Conservation (phyloP, 2,797 vertebrate species). For the Tokudaia tokunoshimensis region DNA sequence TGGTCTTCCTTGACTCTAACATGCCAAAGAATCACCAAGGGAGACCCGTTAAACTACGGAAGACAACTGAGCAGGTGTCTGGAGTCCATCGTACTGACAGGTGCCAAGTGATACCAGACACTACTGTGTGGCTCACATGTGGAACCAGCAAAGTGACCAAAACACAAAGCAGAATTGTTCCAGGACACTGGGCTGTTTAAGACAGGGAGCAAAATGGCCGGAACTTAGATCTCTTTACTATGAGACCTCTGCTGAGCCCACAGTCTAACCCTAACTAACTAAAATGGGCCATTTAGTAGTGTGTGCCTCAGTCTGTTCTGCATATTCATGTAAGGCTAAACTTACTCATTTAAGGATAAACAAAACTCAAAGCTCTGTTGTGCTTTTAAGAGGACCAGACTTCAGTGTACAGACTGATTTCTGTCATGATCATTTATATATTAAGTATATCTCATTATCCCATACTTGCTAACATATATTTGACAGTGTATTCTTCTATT, state of each 20-base stretch:
- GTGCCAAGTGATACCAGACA: not conserved
- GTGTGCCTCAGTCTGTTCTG: not conserved
- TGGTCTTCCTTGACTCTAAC: not conserved
- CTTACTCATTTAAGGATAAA: not conserved
- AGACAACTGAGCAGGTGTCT: not conserved
- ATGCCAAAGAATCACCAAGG: not conserved
- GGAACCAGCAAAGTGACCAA: not conserved
- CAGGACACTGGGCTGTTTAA: not conserved
- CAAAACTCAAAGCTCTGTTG: not conserved
- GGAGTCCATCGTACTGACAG: slow-evolving; percentile 3
- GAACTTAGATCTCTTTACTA: not conserved
- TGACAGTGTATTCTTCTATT: not conserved
- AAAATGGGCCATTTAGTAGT: not conserved
- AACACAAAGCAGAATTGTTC: slow-evolving; percentile 22
- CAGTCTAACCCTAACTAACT: not conserved
- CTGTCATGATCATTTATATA: slow-evolving; percentile 24
- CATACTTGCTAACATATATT: not conserved
- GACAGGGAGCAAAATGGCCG: not conserved
- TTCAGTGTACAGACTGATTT: not conserved
- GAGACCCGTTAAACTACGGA: slow-evolving; percentile 2
- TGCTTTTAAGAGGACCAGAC: slow-evolving; percentile 14
- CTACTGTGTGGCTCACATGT: not conserved
- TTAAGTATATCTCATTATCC: not conserved
- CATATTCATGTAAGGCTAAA: not conserved
- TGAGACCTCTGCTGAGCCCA: not conserved